Conservation (phyloP, 2,113 vertebrate species). For the Odontophorus gujanensis region DNA sequence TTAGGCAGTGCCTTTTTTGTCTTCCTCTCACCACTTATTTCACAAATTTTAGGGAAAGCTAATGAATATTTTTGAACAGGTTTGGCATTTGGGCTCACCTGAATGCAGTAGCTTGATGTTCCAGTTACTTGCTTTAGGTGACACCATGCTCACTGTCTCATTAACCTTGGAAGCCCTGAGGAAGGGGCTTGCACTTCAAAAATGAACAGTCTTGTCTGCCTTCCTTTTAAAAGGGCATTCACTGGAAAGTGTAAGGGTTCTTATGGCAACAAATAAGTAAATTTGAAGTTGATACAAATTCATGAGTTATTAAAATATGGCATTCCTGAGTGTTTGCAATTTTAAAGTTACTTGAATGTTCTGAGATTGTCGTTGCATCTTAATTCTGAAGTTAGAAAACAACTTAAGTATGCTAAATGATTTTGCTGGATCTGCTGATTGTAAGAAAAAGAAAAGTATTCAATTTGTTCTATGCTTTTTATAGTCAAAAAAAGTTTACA, state of each 20-base stretch:
- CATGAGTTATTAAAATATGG: background rate
- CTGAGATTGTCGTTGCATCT: background rate
- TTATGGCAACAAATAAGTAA: background rate
- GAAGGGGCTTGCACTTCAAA: background rate
- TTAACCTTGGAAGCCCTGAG: background rate
- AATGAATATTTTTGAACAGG: constrained; percentile 23
- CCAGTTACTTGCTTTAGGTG: background rate
- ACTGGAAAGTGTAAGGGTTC: fast-evolving
- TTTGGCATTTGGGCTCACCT: background rate
- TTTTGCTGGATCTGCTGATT: background rate
- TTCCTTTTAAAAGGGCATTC: background rate
- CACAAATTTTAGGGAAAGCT: background rate
- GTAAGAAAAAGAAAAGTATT: background rate
- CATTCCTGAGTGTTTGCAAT: background rate
- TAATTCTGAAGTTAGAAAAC: background rate
- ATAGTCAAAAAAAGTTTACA: background rate
- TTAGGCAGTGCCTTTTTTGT: background rate
- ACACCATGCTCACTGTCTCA: background rate
- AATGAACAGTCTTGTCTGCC: background rate
- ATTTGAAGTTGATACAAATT: background rate
- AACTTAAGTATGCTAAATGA: background rate
- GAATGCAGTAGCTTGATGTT: background rate
- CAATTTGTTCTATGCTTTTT: background rate
- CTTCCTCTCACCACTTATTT: background rate
- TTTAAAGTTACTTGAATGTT: background rate